Evolutionary conservation across 1,140 invertebrate species (phyloP).

Genomic region (Lutraria rhynchaena): DNA sequence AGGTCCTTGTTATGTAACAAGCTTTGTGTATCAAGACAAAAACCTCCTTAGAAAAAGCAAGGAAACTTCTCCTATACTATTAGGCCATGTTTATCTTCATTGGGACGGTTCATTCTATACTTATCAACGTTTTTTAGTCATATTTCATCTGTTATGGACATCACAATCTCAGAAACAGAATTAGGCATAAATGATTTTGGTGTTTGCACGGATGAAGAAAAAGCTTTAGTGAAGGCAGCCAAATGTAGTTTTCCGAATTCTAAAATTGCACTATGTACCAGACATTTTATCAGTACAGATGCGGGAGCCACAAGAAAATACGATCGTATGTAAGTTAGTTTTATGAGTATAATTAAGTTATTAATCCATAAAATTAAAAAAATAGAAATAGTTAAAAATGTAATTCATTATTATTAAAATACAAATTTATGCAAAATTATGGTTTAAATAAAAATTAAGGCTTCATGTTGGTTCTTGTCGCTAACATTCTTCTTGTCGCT

Average conservation of each 20-base stretch:
- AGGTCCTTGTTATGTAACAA: constrained; percentile 24
- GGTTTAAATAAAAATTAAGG: too few species aligned
- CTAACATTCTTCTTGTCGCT: too few species aligned
- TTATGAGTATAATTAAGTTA: too few species aligned
- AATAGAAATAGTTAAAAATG: too few species aligned
- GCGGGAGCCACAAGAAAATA: too few species aligned
- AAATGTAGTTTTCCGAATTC: constrained; percentile 6
- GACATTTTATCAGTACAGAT: too few species aligned
- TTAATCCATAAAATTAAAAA: too few species aligned
- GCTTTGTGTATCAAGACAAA: constrained; percentile 6
- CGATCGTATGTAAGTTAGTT: too few species aligned
- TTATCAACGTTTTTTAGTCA: constrained; percentile 16
- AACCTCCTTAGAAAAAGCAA: constrained; percentile 11
- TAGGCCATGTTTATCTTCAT: constrained; percentile 39
- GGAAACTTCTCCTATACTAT: background rate
- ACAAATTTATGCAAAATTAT: too few species aligned
- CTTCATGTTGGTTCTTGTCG: too few species aligned
- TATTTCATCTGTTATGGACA: background rate
- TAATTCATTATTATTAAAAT: too few species aligned
- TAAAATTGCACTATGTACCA: constrained; percentile 7
- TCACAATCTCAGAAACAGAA: background rate
- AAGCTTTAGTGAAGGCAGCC: constrained; percentile 28
- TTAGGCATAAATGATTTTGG: constrained; percentile 3
- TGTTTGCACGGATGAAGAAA: constrained; percentile 35
- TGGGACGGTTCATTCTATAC: constrained; percentile 33